A percentile compares a stretch with the other conserved stretches of the same genome.
These are phyloP conservation scores for Zaprionus taronus DNA, from an alignment of 1,140 invertebrate species.

Conservation along the genomic window DNA sequence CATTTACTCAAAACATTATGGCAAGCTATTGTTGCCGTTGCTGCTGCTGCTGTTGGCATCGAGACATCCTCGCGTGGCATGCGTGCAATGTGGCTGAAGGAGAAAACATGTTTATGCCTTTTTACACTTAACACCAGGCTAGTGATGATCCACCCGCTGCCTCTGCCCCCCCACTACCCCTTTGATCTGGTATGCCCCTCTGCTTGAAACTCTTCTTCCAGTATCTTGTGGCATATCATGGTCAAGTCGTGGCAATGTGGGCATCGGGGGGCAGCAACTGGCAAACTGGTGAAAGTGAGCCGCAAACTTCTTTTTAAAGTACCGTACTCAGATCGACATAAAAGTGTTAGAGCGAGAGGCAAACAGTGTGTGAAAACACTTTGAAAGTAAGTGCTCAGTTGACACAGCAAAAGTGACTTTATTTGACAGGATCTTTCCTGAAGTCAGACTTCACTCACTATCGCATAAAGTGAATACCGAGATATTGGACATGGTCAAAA, in stretches of 20 bases:
- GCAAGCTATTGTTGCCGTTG: slow-evolving; percentile 30
- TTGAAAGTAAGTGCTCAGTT: background rate
- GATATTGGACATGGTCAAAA: too few relatives aligned
- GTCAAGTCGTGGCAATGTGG: background rate
- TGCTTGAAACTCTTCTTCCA: background rate
- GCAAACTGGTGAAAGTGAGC: slow-evolving; percentile 37
- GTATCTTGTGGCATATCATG: slow-evolving; percentile 8
- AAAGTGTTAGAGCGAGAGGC: background rate
- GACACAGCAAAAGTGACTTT: too few relatives aligned
- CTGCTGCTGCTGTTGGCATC: slow-evolving; percentile 29
- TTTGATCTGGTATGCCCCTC: background rate
- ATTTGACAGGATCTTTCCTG: too few relatives aligned
- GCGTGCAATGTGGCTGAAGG: slow-evolving; percentile 36
- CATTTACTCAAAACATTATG: slow-evolving; percentile 22
- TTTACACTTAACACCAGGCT: slow-evolving; percentile 30
- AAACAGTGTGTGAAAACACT: background rate
- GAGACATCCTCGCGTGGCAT: slow-evolving; percentile 40
- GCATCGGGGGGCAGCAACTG: background rate
- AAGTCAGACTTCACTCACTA: too few relatives aligned
- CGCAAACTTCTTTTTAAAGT: background rate
- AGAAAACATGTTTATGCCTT: slow-evolving; percentile 47
- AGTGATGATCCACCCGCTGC: slow-evolving; percentile 11
- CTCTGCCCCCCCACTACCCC: background rate
- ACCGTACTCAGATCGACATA: background rate
- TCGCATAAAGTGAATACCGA: too few relatives aligned